Evolutionary conservation across 2,113 vertebrate genomes (phyloP), one percentile per base, ranked within the genome.

Genomic region (Suricata suricatta): DNA sequence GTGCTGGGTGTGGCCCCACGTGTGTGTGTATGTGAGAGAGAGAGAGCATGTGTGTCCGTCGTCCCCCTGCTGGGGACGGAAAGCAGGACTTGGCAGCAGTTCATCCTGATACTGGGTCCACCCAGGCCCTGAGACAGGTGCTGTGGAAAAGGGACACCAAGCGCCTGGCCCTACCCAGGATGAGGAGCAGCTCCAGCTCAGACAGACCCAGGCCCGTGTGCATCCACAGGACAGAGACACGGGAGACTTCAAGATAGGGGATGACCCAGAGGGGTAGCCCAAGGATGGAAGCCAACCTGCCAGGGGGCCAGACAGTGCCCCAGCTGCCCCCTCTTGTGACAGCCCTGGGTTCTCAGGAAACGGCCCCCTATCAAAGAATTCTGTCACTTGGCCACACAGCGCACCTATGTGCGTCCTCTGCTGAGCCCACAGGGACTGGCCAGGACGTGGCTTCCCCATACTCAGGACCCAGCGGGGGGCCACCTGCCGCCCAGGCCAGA

Each of bases 1-100:
- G 80, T 25, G 60, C 44, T 94, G 97, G 95, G 96, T 72, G 97
- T 96, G 97, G 85, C 52, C 74, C 72, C 92, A 93, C 35, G 63
- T 90, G 95, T 82, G 31, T 38, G 80, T 25, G 17, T 31, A 54
- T 71, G 85, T 66, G n/a, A 29, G 29, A n/a, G 50, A 29, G 8
- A 47, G 9, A 47, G 44, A 47, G 47, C 16, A 12, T 25, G 84
- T 33, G 14, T 21, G 76, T 50, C 77, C 33, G 47, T 21, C 1
- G 0, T 33, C 38, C 23, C 50, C 31, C 54, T 16, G 52, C 87
- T 33, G 85, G 41, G 29, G 79, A 83, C 31, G 31, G 66, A 69
- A 83, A 66, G 92, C 29, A n/a, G 83, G 41, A 47, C n/a, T 50
- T 47, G 72, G 82, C 60, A 74, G 71, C 66, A 11, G 9, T 54